Evolutionary conservation across 2,797 vertebrate genomes (phyloP).

Genomic region (Lagocephalus sceleratus): DNA sequence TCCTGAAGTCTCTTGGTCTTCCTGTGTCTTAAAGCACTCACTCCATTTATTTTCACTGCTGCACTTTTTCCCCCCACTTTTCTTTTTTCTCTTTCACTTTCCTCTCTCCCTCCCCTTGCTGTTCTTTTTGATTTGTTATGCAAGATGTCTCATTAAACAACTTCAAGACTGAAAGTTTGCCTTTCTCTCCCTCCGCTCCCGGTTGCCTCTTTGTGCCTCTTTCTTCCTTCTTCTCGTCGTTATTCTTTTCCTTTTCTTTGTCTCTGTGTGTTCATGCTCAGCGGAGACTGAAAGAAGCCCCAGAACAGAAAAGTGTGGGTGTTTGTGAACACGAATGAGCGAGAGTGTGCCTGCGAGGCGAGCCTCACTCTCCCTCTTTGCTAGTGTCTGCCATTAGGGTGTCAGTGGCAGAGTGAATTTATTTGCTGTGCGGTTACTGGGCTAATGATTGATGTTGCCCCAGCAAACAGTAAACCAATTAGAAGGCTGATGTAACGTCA

Average conservation of each 20-base stretch:
- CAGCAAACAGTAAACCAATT: conserved; percentile 99
- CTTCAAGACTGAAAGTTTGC: conserved; percentile 70
- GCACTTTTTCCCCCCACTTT: conserved; percentile 7
- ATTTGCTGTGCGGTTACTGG: conserved; percentile 92
- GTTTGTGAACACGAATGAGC: conserved; percentile 64
- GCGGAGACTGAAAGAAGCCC: conserved; percentile 61
- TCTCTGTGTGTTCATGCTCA: conserved; percentile 53
- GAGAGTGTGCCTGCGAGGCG: conserved; percentile 52
- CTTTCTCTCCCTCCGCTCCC: conserved; percentile 57
- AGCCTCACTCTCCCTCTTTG: conserved; percentile 69
- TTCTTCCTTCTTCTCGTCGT: conserved; percentile 30
- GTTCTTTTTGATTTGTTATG: conserved; percentile 36
- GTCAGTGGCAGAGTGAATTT: conserved; percentile 95
- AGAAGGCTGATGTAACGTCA: conserved; percentile 98
- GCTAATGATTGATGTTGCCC: conserved; percentile 97
- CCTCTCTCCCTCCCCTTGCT: conserved; percentile 1
- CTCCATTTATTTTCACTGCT: conserved; percentile 51
- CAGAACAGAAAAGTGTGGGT: conserved; percentile 66
- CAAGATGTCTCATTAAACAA: conserved; percentile 70
- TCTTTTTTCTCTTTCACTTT: neutral
- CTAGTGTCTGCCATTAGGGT: conserved; percentile 86
- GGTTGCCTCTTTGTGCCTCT: conserved; percentile 55
- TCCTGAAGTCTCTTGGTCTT: conserved; percentile 23
- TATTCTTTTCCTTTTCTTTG: conserved; percentile 14
- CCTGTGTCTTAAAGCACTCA: conserved; percentile 19